phyloP scores from a whole-genome alignment of 2,113 vertebrate genomes.

The Odontophorus gujanensis region DNA sequence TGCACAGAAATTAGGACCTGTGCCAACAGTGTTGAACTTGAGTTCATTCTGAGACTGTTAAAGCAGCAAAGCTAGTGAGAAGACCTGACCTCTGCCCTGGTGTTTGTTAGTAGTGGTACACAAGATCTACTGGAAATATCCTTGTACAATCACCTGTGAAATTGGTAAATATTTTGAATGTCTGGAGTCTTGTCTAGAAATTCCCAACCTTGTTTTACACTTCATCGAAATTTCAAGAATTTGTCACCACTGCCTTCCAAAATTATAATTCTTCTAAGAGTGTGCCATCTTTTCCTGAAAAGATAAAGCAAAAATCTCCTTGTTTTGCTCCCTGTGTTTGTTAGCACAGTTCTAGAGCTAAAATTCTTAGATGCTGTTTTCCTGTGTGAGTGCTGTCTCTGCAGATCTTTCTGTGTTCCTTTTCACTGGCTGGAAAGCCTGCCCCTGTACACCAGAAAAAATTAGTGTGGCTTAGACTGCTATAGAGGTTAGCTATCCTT shows the following conservation, averaged over 20 bases:
- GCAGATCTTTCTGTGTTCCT: not conserved
- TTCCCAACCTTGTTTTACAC: not conserved
- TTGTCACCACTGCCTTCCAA: not conserved
- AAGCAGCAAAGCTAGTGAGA: slow-evolving; percentile 2
- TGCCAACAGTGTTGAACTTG: not conserved
- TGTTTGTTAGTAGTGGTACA: not conserved
- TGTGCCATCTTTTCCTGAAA: not conserved
- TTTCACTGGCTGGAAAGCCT: not conserved
- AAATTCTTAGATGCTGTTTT: not conserved
- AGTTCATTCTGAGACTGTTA: not conserved
- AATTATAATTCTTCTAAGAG: not conserved
- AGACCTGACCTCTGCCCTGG: not conserved
- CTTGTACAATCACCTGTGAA: not conserved
- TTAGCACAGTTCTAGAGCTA: not conserved
- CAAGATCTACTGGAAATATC: not conserved
- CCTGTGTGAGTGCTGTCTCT: not conserved
- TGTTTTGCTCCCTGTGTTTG: not conserved
- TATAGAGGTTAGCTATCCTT: not conserved
- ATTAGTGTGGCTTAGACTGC: not conserved
- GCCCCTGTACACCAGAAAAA: not conserved
- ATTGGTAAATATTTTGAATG: not conserved
- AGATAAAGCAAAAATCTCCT: not conserved
- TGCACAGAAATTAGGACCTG: not conserved
- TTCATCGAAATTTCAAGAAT: slow-evolving; percentile 11
- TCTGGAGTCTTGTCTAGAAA: slow-evolving; percentile 12